Conservation (phyloP, 2,888 invertebrate species). For the Rhopalosiphum nymphaeae region DNA sequence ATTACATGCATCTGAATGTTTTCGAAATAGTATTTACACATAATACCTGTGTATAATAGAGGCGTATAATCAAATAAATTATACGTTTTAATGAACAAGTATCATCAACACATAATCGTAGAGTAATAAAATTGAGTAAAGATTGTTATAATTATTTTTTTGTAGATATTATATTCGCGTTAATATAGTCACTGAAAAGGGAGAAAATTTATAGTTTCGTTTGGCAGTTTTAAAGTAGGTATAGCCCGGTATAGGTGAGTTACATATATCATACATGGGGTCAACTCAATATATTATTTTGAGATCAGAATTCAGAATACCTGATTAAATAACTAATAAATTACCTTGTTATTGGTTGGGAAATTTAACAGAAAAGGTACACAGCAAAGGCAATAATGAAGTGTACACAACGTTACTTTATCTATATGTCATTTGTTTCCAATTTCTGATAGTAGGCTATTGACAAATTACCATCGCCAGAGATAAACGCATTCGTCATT, state of each 20-base stretch:
- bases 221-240: neutral
- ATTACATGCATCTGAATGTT: neutral
- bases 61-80: neutral
- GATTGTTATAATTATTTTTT: neutral
- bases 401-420: neutral
- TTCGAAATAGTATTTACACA: neutral
- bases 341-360: neutral
- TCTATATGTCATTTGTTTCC: conserved; percentile 47
- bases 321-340: neutral
- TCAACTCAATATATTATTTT: neutral
- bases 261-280: neutral
- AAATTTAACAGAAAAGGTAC: conserved; percentile 4
- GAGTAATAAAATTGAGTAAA: neutral
- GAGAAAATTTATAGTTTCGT: neutral
- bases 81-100: neutral
- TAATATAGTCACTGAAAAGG: neutral
- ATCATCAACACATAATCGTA: neutral
- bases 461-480: conserved; percentile 13
- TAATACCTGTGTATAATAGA: neutral
- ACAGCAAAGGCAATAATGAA: neutral
- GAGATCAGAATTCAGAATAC: neutral
- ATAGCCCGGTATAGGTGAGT: neutral
- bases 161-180: neutral
- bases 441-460: conserved; percentile 2
- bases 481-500: conserved; percentile 14